Percentiles rank a stretch among this genome's conserved stretches.
These are phyloP conservation scores for Heterodera filipjevi DNA, from an alignment of 2,888 invertebrate species.

Conservation along the genomic window DNA sequence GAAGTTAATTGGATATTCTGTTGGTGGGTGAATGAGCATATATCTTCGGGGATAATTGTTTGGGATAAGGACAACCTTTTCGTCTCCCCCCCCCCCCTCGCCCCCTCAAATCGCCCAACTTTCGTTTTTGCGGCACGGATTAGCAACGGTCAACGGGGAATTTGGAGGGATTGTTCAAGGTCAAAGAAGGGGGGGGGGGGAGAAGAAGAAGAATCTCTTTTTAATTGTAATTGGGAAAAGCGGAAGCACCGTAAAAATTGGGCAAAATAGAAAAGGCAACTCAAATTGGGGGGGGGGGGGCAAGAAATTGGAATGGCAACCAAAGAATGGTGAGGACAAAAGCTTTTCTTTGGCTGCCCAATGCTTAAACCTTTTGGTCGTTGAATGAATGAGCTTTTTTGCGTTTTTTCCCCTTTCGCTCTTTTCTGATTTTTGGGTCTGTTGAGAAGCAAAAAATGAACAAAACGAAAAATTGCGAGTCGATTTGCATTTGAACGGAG, in stretches of 20 bases:
- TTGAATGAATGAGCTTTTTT: neutral
- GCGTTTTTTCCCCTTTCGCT: no score
- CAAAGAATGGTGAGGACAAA: neutral
- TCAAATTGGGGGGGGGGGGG: neutral
- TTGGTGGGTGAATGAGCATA: neutral
- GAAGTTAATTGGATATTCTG: slow-evolving; percentile 3
- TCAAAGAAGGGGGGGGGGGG: neutral
- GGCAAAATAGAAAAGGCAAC: neutral
- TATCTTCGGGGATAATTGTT: slow-evolving; percentile 1
- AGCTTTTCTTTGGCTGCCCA: neutral
- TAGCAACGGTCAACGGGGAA: slow-evolving; percentile 4
- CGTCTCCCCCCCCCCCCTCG: neutral
- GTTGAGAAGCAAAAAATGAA: slow-evolving; percentile 5
- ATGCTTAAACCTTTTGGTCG: neutral
- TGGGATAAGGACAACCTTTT: neutral
- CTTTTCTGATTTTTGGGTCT: neutral
- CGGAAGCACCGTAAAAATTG: neutral
- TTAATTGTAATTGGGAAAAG: neutral
- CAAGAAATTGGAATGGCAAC: neutral
- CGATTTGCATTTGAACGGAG: slow-evolving; percentile 6
- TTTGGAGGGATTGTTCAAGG: neutral
- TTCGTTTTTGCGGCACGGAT: slow-evolving; percentile 5
- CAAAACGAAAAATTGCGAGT: neutral
- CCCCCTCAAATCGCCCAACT: neutral
- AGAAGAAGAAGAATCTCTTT: neutral